Conservation (phyloP, 1,140 invertebrate species). For the Mya arenaria region DNA sequence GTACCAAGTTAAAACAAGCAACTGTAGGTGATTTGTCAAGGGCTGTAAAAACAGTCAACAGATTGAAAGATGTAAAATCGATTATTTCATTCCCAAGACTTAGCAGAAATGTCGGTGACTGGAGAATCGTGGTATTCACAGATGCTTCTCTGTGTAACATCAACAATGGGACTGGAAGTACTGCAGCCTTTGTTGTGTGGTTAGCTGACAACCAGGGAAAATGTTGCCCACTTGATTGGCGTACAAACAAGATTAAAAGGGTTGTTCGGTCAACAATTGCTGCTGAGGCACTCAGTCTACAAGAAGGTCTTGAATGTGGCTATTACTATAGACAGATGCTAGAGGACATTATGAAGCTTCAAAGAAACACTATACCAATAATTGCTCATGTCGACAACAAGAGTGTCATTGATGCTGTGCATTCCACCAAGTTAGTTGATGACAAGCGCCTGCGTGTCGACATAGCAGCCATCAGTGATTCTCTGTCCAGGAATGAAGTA, state of each 20-base stretch:
- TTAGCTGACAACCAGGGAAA: constrained; percentile 36
- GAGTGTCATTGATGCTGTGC: constrained; percentile 58
- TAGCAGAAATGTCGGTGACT: constrained; percentile 25
- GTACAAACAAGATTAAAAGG: constrained; percentile 31
- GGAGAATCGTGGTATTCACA: constrained; percentile 47
- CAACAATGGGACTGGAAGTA: constrained; percentile 51
- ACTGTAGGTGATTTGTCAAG: constrained; percentile 31
- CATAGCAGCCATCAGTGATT: constrained; percentile 56
- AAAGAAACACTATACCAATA: constrained; percentile 45
- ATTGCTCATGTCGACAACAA: constrained; percentile 63
- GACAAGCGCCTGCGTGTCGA: constrained; percentile 61
- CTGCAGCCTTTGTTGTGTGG: constrained; percentile 40
- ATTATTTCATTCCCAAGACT: constrained; percentile 16
- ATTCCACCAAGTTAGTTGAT: constrained; percentile 63
- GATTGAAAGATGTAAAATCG: constrained; percentile 40
- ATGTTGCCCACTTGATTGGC: constrained; percentile 7
- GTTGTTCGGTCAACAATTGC: constrained; percentile 48
- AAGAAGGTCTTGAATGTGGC: constrained; percentile 37
- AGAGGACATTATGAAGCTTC: constrained; percentile 8
- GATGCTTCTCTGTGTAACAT: constrained; percentile 54
- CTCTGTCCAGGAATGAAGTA: constrained; percentile 21
- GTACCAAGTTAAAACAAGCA: constrained; percentile 39
- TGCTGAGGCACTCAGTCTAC: constrained; percentile 46
- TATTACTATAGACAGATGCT: constrained; percentile 45
- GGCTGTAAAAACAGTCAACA: constrained; percentile 42